These are phyloP conservation scores for Aix galericulata DNA, from an alignment of 2,113 vertebrate genomes.

Conservation along the genomic window DNA sequence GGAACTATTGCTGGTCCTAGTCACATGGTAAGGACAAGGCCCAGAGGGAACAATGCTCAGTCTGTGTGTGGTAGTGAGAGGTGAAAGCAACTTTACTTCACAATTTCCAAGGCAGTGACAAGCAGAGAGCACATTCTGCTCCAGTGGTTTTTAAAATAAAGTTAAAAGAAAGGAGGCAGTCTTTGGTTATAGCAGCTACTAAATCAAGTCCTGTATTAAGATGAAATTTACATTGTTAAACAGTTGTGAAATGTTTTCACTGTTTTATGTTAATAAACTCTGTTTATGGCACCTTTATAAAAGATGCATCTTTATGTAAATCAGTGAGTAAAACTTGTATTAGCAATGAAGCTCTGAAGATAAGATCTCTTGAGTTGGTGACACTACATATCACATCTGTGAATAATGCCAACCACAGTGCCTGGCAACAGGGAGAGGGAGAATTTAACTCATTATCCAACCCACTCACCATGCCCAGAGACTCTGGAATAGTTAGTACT, in stretches of 20 bases:
- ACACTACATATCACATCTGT: not conserved
- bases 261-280: not conserved
- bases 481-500: not conserved
- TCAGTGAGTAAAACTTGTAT: not conserved
- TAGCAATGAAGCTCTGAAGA: not conserved
- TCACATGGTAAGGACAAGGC: not conserved
- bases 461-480: not conserved
- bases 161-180: not conserved
- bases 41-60: not conserved
- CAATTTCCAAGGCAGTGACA: not conserved
- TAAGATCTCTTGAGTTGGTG: not conserved
- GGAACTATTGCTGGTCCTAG: not conserved
- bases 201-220: not conserved
- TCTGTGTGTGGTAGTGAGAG: not conserved
- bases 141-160: not conserved
- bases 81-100: not conserved
- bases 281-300: not conserved
- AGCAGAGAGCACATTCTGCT: not conserved
- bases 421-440: not conserved
- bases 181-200: not conserved
- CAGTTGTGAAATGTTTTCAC: not conserved
- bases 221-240: not conserved
- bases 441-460: not conserved
- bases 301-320: not conserved
- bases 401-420: not conserved